Evolutionary conservation across 1,140 invertebrate genomes (phyloP), one percentile per base, ranked within the genome.

Genomic region (Reticulitermes speratus): DNA sequence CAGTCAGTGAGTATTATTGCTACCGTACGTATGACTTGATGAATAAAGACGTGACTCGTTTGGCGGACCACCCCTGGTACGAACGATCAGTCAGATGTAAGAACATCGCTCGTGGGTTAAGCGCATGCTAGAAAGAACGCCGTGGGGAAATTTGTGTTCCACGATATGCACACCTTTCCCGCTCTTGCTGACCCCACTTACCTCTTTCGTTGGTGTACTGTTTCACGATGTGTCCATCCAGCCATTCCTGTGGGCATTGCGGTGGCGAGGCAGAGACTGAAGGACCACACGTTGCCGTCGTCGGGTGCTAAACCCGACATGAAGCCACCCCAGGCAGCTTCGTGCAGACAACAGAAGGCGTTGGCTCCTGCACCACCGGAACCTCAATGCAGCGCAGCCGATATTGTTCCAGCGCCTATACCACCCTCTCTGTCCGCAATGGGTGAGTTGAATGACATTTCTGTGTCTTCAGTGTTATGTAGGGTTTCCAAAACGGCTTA

Each of bases 241-340:
- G 45, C 85, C 86, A 86, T 86, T 52, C 86, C 86, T 0, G 86
- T 86, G 83, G 86, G 86, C 38, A 86, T 86, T 55, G 86, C 86
- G 1, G 86, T 86, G 52, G 86, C 86, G 12, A 48, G 86, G 30
- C 86, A 86, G 86, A 32, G 86, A n/a, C n/a, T 84, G 45, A 83
- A 59, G 86, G 44, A 44, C 48, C 45, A 48, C 83, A 7, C 23
- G 3, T 44, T 32, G n/a, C 44, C 83, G 83, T 0, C 83, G 83
- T 19, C 83, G 48, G 83, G 23, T 12, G 30, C 25, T 19, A 52
- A 52, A n/a, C 48, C 44, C 3, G 45, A 52, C n/a, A n/a, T 21
- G 45, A 52, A 52, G 83, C 44, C 45, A 21, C 25, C 69, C 14
- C 55, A 25, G 23, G 75, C 69, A 0, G 14, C 65, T 44, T 5